These are phyloP conservation scores for Caenorhabditis tropicalis DNA, from an alignment of 1,140 invertebrate species.

Conservation along the genomic window DNA sequence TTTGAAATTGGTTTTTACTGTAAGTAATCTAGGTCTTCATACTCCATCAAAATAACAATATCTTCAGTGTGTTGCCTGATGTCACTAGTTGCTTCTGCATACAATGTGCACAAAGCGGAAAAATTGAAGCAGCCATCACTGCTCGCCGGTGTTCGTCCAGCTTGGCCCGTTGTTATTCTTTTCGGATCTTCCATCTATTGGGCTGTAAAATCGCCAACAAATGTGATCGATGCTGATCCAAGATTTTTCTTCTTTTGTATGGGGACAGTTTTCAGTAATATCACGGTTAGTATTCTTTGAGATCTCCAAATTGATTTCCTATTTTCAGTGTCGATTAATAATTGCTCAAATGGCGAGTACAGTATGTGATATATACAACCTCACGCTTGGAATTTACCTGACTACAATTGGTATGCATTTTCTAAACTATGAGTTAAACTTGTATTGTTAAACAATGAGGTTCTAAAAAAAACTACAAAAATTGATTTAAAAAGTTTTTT, in stretches of 20 bases:
- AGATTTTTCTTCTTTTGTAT: slow-evolving; percentile 73
- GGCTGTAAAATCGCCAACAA: slow-evolving; percentile 72
- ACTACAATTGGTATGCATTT: slow-evolving; percentile 1
- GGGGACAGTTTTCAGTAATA: slow-evolving; percentile 75
- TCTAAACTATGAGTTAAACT: too few relatives aligned
- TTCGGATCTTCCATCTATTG: slow-evolving; percentile 73
- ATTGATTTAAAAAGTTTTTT: background rate
- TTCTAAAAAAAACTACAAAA: background rate
- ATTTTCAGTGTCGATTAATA: slow-evolving; percentile 74
- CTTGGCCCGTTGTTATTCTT: slow-evolving; percentile 72
- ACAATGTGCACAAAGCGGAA: slow-evolving; percentile 55
- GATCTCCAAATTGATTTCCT: background rate
- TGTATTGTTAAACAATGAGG: too few relatives aligned
- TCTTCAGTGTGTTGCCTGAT: slow-evolving; percentile 64
- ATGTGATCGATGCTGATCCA: slow-evolving; percentile 73
- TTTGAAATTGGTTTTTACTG: slow-evolving; percentile 66
- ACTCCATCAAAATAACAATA: background rate
- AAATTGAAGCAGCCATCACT: slow-evolving; percentile 51
- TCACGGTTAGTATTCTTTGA: slow-evolving; percentile 72
- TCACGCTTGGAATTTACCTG: slow-evolving; percentile 61
- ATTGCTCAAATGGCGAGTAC: slow-evolving; percentile 75
- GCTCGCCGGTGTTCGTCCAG: slow-evolving; percentile 73
- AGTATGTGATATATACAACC: slow-evolving; percentile 71
- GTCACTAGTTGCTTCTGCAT: slow-evolving; percentile 67
- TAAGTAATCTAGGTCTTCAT: slow-evolving; percentile 52